Conservation (phyloP, 2,888 invertebrate genomes). For the Quadriops clusia region DNA sequence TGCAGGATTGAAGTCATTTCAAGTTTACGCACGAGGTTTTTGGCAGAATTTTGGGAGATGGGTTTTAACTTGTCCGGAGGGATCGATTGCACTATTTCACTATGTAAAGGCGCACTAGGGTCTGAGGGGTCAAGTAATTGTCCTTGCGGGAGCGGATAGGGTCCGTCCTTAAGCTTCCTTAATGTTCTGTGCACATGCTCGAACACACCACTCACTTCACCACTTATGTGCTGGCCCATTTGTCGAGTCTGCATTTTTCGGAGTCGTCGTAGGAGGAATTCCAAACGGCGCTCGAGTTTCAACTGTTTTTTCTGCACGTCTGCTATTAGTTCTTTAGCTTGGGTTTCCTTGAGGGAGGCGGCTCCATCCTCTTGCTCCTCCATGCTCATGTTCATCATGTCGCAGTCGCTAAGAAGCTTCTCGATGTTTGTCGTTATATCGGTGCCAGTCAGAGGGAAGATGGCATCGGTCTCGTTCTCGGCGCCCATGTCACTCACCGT, state of each 20-base stretch:
- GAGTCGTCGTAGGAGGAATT: conserved; percentile 60
- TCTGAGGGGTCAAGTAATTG: conserved; percentile 7
- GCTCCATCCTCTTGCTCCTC: conserved; percentile 36
- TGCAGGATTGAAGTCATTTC: conserved; percentile 38
- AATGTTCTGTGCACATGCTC: conserved; percentile 55
- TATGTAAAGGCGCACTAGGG: conserved; percentile 7
- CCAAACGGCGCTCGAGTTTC: conserved; percentile 55
- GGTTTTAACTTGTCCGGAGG: conserved; percentile 28
- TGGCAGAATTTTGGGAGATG: conserved; percentile 42
- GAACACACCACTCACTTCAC: conserved; percentile 67
- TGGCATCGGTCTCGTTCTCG: conserved; percentile 25
- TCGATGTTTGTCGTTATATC: conserved; percentile 30
- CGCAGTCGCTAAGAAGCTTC: conserved; percentile 39
- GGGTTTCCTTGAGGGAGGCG: conserved; percentile 33
- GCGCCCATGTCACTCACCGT: conserved; percentile 26
- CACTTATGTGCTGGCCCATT: conserved; percentile 65
- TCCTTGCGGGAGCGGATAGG: conserved; percentile 2
- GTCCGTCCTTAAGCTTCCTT: conserved; percentile 24
- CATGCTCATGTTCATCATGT: conserved; percentile 41
- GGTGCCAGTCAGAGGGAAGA: conserved; percentile 28
- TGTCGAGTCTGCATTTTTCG: conserved; percentile 64
- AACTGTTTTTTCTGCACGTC: conserved; percentile 43
- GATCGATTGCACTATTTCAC: conserved; percentile 7
- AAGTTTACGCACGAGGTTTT: conserved; percentile 43
- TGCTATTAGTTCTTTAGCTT: conserved; percentile 42